phyloP scores from a whole-genome alignment of 2,888 invertebrate genomes.

The Leptogaster cylindrica region DNA sequence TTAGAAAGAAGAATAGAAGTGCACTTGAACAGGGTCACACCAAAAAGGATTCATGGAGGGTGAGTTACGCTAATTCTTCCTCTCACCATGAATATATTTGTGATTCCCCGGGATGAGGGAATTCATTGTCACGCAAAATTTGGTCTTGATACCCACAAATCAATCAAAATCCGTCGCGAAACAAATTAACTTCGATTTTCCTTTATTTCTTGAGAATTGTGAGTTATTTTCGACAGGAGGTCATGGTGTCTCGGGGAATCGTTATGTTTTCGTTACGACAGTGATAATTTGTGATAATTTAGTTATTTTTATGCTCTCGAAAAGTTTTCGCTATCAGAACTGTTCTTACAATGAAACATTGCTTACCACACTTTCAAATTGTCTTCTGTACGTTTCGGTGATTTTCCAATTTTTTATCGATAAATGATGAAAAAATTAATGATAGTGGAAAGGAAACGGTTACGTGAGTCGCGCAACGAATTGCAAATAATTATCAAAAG shows the following conservation, averaged over 20 bases:
- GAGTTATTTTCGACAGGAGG: constrained; percentile 24
- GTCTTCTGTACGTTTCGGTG: not conserved
- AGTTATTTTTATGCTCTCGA: not conserved
- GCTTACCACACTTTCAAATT: not conserved
- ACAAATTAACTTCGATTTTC: constrained; percentile 18
- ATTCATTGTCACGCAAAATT: constrained; percentile 33
- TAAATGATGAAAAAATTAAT: constrained; percentile 29
- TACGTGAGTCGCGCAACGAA: constrained; percentile 26
- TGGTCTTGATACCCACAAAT: constrained; percentile 14
- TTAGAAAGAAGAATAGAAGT: too few relatives aligned
- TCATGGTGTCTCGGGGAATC: constrained; percentile 10
- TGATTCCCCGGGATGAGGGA: not conserved
- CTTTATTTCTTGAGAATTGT: not conserved
- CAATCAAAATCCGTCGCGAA: constrained; percentile 19
- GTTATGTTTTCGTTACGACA: constrained; percentile 4
- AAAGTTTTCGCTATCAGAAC: not conserved
- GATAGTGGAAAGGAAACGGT: constrained; percentile 16
- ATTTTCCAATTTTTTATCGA: not conserved
- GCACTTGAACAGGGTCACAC: too few relatives aligned
- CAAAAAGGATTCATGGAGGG: too few relatives aligned
- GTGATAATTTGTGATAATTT: constrained; percentile 9
- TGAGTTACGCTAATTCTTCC: too few relatives aligned
- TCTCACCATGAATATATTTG: too few relatives aligned
- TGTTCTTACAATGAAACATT: not conserved
- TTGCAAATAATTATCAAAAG: constrained; percentile 39